Evolutionary conservation across 1,140 invertebrate species (phyloP).

Genomic region (Chrysopa pallens): DNA sequence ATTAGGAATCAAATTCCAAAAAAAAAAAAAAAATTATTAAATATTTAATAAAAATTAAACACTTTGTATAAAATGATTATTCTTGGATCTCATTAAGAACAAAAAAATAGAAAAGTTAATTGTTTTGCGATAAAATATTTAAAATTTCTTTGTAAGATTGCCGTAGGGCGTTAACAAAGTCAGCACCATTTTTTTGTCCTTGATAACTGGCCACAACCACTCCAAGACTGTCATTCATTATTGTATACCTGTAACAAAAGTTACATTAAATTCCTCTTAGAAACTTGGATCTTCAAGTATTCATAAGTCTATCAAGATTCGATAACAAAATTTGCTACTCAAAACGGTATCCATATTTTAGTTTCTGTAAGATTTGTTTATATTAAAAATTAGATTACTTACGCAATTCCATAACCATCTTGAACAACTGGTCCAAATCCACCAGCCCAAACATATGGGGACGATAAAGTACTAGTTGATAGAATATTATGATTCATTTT

Average conservation of each 20-base stretch:
- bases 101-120: too few relatives aligned
- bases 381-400: conserved; percentile 19
- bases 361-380: conserved; percentile 1
- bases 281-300: neutral
- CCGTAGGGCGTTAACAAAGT: conserved; percentile 50
- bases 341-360: neutral
- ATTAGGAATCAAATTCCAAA: too few relatives aligned
- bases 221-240: conserved; percentile 57
- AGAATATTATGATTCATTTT: conserved; percentile 78
- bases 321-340: neutral
- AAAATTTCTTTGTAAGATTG: conserved; percentile 46
- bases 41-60: too few relatives aligned
- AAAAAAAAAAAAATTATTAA: too few relatives aligned
- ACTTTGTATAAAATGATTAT: too few relatives aligned
- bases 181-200: conserved; percentile 40
- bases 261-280: conserved; percentile 2
- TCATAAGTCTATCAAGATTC: neutral
- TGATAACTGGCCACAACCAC: conserved; percentile 62
- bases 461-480: conserved; percentile 88
- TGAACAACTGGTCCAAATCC: conserved; percentile 85
- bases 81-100: too few relatives aligned
- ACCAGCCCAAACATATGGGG: conserved; percentile 71
- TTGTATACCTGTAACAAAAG: conserved; percentile 39
- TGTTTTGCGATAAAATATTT: conserved; percentile 18
- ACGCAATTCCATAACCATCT: conserved; percentile 85